Conservation (phyloP, 2,888 invertebrate genomes). For the Agrochola circellaris region DNA sequence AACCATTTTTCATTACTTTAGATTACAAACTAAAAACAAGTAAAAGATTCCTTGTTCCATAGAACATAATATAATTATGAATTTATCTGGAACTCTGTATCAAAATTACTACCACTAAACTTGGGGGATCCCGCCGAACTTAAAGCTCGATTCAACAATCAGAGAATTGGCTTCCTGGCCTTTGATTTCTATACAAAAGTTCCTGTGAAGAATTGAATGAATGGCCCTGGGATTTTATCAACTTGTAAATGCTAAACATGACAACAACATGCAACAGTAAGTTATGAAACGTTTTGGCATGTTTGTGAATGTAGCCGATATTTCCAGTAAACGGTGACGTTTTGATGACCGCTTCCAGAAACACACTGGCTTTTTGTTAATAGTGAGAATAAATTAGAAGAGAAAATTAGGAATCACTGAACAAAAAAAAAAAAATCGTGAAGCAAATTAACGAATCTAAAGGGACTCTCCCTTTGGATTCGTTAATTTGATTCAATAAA, state of each 20-base stretch:
- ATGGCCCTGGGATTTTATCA: not conserved
- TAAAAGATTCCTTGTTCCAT: not conserved
- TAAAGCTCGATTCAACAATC: not conserved
- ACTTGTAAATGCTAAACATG: not conserved
- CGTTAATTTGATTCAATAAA: slow-evolving; percentile 15
- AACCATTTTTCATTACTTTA: not conserved
- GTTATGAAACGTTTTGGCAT: not conserved
- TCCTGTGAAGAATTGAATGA: not conserved
- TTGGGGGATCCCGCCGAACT: not conserved
- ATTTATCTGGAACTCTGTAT: not conserved
- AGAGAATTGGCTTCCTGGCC: not conserved
- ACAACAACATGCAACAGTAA: too few relatives aligned
- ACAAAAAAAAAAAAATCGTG: not conserved
- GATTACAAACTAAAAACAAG: not conserved
- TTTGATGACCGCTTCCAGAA: not conserved
- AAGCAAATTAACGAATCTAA: too few relatives aligned
- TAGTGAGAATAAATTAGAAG: not conserved
- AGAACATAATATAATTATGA: too few relatives aligned
- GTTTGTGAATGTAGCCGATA: not conserved
- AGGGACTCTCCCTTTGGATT: slow-evolving; percentile 9
- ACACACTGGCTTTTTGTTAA: not conserved
- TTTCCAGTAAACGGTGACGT: not conserved
- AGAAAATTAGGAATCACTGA: not conserved
- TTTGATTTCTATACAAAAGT: not conserved
- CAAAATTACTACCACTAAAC: not conserved